These are phyloP conservation scores for Pogonus chalceus DNA, from an alignment of 1,140 invertebrate species.

Conservation along the genomic window DNA sequence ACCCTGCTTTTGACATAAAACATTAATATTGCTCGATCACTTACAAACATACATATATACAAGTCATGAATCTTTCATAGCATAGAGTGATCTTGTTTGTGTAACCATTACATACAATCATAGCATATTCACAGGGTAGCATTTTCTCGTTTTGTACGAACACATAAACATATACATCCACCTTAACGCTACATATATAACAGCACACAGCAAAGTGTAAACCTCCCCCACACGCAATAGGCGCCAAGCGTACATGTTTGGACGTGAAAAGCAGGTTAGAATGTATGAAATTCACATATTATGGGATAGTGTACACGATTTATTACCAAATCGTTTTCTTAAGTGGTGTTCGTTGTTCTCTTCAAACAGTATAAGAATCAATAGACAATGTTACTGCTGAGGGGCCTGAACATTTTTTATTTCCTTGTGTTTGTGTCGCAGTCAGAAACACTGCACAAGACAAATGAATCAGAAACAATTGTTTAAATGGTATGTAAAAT, in stretches of 20 bases:
- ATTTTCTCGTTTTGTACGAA: background rate
- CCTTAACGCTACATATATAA: background rate
- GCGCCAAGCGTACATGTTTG: too few species aligned
- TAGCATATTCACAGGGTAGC: too few species aligned
- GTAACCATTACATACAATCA: too few species aligned
- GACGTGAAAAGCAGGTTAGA: background rate
- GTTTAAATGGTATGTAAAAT: background rate
- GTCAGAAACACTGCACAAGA: background rate
- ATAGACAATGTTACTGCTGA: background rate
- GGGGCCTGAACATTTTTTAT: background rate
- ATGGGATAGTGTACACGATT: background rate
- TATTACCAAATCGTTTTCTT: background rate
- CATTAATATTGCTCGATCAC: background rate
- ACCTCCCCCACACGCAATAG: too few species aligned
- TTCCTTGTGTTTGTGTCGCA: background rate
- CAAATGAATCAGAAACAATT: background rate
- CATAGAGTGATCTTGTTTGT: background rate
- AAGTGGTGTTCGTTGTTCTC: background rate
- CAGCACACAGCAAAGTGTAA: too few species aligned
- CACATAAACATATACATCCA: background rate
- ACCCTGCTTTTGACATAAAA: background rate
- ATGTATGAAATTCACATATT: constrained; percentile 5
- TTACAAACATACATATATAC: background rate
- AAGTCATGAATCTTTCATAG: background rate
- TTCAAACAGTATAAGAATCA: background rate